Evolutionary conservation across 1,140 invertebrate species (phyloP).

Genomic region (Euura lappo): DNA sequence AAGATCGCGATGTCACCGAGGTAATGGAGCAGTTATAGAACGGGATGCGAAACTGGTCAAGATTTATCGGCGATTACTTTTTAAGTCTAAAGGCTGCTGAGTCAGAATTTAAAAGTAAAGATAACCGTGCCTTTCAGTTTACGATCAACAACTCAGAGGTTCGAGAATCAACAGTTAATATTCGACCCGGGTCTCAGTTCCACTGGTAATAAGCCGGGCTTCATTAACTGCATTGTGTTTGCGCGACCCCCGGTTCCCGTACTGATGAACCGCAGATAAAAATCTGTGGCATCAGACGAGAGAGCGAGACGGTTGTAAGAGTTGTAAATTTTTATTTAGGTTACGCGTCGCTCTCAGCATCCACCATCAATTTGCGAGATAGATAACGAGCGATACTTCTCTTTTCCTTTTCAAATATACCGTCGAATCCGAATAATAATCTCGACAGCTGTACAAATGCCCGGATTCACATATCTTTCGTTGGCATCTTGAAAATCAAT

Average conservation of each 20-base stretch:
- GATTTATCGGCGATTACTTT: conserved; percentile 2
- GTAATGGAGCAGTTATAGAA: neutral
- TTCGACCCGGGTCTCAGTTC: conserved; percentile 31
- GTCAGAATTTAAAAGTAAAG: conserved; percentile 7
- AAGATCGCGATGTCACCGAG: neutral
- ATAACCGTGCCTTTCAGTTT: conserved; percentile 27
- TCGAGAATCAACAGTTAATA: conserved; percentile 5
- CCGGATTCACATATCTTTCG: too few relatives aligned
- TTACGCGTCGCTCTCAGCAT: neutral
- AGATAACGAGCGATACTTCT: neutral
- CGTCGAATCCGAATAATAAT: too few relatives aligned
- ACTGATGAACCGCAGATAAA: conserved; percentile 4
- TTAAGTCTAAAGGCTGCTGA: neutral
- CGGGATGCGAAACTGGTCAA: neutral
- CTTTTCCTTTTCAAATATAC: too few relatives aligned
- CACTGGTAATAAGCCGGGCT: conserved; percentile 52
- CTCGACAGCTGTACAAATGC: too few relatives aligned
- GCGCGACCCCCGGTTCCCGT: conserved; percentile 14
- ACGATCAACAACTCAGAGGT: conserved; percentile 33
- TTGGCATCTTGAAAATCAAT: too few relatives aligned
- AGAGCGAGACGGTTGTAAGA: neutral
- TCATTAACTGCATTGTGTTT: conserved; percentile 55
- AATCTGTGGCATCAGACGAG: neutral
- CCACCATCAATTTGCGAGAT: neutral
- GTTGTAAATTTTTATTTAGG: conserved; percentile 5